Base-by-base conservation (phyloP, 2,797 vertebrate genomes). In the Cossypha heuglini region DNA sequence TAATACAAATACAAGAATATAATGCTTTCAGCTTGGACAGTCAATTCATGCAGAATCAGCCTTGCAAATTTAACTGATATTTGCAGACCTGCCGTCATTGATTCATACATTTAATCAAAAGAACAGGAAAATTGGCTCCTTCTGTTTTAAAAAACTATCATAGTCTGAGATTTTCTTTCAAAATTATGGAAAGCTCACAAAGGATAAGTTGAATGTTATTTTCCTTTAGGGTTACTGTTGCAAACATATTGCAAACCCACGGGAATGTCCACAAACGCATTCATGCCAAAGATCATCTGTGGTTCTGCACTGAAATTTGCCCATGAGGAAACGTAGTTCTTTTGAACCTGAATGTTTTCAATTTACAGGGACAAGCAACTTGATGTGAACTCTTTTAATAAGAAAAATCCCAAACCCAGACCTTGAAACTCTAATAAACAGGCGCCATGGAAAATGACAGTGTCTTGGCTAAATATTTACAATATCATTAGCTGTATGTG, bases 221-320 rank as follows among this genome's bases (percentile, higher is more conserved):
- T 96, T 97, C 82, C 94, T 94, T 81, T 88, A 95, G 94, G 87
- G 87, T 91, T 93, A 59, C 80, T 94, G 63, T 87, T 93, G 69
- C 78, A 94, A 94, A 86, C 94, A 94, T 94, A 96, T 95, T 96
- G 96, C 79, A 93, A 63, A 96, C 92, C 89, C 89, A 94, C 2
- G 7, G 91, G 94, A 95, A 73, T 69, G 85, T 95, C 94, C 87
- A 95, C 79, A 91, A 76, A 96, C 0, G 58, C 87, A 29, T 84
- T 94, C 78, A 88, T 93, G 96, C 89, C 85, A 91, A 94, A 94
- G 94, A 91, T 96, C 89, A 81, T 96, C 91, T 93, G 79, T 90
- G 46, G 78, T 66, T 96, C 91, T 92, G 69, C 48, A 57, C 33
- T 95, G 89, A 91, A 88, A 96, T 94, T 94, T 97, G 85, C 92